Evolutionary conservation across 2,113 vertebrate species (phyloP).

Genomic region (Cyprinus carpio): DNA sequence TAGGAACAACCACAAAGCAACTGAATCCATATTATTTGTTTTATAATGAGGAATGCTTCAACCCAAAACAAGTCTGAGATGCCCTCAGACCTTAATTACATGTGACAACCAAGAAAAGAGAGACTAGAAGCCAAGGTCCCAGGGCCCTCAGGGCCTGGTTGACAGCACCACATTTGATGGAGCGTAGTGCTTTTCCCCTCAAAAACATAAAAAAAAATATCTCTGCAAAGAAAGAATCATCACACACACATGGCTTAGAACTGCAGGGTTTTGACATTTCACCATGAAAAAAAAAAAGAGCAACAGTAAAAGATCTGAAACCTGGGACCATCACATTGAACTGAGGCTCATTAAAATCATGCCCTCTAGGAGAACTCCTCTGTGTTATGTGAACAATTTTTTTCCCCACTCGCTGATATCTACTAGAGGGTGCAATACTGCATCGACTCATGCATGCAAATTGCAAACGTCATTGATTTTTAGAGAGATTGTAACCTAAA

Average conservation of each 20-base stretch:
- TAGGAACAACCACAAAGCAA: background rate
- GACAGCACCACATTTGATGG: background rate
- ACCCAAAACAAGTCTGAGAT: background rate
- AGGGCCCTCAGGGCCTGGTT: background rate
- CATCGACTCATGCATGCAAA: background rate
- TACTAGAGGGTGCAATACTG: background rate
- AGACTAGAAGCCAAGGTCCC: background rate
- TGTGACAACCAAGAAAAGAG: background rate
- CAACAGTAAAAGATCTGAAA: background rate
- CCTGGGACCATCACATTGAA: background rate
- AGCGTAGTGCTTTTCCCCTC: background rate
- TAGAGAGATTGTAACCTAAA: background rate
- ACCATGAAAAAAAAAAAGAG: background rate
- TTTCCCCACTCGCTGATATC: background rate
- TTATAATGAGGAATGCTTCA: background rate
- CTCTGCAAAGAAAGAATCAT: background rate
- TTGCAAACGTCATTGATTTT: background rate
- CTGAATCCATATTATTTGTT: background rate
- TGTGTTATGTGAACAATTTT: background rate
- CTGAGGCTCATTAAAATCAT: background rate
- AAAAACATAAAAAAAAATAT: too few relatives aligned
- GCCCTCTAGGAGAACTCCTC: too few relatives aligned
- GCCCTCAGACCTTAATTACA: background rate
- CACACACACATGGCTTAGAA: conserved; percentile 22
- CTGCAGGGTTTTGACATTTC: background rate